phyloP scores from a whole-genome alignment of 30 jellyfish, hydroid and myxozoan genomes.

The Cassiopea xamachana region DNA sequence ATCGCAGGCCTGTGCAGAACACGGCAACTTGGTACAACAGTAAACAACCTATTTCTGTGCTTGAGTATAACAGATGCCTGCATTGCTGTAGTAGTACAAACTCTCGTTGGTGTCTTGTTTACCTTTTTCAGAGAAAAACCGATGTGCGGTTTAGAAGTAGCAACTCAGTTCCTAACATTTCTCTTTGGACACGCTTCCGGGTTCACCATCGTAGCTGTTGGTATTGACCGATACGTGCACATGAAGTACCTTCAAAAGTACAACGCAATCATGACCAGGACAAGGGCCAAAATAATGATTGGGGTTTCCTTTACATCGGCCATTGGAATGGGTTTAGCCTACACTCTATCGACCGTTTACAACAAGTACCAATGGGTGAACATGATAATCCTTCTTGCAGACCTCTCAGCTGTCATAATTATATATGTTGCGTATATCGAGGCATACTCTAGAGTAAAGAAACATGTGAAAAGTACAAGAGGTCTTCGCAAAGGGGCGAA shows the following conservation, averaged over 20 bases:
- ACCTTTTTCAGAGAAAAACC: constrained; percentile 33
- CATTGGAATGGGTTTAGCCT: constrained; percentile 26
- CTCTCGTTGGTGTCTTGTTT: constrained; percentile 36
- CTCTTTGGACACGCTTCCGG: constrained; percentile 62
- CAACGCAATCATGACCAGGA: constrained; percentile 28
- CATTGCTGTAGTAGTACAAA: constrained; percentile 36
- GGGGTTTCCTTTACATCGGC: neutral
- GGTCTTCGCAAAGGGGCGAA: constrained; percentile 18
- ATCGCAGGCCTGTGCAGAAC: constrained; percentile 26
- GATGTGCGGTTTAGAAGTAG: constrained; percentile 33
- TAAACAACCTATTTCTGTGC: constrained; percentile 30
- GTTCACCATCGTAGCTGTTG: constrained; percentile 40
- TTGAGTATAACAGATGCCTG: constrained; percentile 50
- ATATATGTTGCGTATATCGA: constrained; percentile 45
- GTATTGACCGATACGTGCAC: constrained; percentile 49
- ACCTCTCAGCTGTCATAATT: constrained; percentile 25
- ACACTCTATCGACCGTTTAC: constrained; percentile 43
- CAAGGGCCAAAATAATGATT: constrained; percentile 19
- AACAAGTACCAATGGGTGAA: constrained; percentile 39
- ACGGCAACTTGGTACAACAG: constrained; percentile 40
- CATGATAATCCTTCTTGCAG: constrained; percentile 41
- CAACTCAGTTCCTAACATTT: constrained; percentile 40
- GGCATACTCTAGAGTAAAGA: constrained; percentile 26
- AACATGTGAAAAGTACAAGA: constrained; percentile 33
- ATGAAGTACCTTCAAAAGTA: constrained; percentile 66